These are phyloP conservation scores for Pristis pectinata DNA, from an alignment of 2,797 vertebrate species.

Conservation along the genomic window DNA sequence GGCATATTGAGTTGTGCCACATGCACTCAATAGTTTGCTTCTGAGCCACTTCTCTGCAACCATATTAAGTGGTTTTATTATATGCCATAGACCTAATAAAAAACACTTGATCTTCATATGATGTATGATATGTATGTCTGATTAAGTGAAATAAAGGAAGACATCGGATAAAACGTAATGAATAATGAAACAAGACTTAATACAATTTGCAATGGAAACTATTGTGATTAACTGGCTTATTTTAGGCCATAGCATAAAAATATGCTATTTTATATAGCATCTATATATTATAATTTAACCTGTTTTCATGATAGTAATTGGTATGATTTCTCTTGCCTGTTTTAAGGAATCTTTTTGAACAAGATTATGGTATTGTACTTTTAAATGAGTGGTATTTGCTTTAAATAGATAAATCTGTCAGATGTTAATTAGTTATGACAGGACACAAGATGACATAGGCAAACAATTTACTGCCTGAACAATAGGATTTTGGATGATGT, in stretches of 20 bases:
- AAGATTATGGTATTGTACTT: background rate
- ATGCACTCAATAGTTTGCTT: background rate
- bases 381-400: background rate
- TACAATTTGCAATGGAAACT: background rate
- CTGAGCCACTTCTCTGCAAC: background rate
- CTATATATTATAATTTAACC: background rate
- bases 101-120: background rate
- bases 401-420: background rate
- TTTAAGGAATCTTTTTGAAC: background rate
- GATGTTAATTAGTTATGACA: background rate
- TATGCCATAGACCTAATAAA: background rate
- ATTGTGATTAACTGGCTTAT: background rate
- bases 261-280: background rate
- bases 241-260: background rate
- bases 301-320: background rate
- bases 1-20: background rate
- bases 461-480: conserved; percentile 7
- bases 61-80: background rate
- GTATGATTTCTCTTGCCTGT: background rate
- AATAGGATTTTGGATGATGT: conserved; percentile 8
- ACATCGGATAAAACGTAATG: background rate
- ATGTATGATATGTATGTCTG: background rate
- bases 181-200: conserved; percentile 5
- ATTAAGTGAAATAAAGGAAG: background rate
- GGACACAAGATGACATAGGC: background rate